Evolutionary conservation across 2,888 invertebrate genomes (phyloP).

Genomic region (Polylopha cassiicola): DNA sequence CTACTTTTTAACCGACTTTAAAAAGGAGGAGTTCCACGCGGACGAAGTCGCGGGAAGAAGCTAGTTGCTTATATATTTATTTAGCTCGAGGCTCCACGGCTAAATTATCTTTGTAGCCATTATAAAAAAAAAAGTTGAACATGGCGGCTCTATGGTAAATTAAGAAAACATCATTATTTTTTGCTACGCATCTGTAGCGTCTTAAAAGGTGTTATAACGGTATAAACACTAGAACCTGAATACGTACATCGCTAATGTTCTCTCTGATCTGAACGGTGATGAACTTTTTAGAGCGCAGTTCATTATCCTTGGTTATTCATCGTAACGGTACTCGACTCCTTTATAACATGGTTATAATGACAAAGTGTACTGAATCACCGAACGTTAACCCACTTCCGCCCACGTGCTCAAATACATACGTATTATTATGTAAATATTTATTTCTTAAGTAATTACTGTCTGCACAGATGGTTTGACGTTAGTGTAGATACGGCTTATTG

Average conservation of each 20-base stretch:
- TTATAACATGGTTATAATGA: slow-evolving; percentile 3
- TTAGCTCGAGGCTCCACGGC: no score
- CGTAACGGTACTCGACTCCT: slow-evolving; percentile 18
- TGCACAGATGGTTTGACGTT: no score
- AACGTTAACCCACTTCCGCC: slow-evolving; percentile 60
- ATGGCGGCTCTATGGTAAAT: no score
- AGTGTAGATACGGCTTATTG: no score
- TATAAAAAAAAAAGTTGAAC: no score
- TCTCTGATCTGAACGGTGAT: slow-evolving; percentile 9
- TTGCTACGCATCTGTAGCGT: no score
- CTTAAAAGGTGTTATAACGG: slow-evolving; percentile 6
- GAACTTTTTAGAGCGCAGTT: slow-evolving; percentile 19
- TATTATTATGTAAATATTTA: slow-evolving; percentile 12
- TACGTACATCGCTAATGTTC: slow-evolving; percentile 8
- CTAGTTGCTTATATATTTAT: no score
- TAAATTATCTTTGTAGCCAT: no score
- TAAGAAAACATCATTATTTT: no score
- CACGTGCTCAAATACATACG: slow-evolving; percentile 36
- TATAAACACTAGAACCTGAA: slow-evolving; percentile 2
- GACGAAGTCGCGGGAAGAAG: no score
- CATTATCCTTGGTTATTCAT: slow-evolving; percentile 13
- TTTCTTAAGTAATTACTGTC: slow-evolving; percentile 5
- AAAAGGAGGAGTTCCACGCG: no score
- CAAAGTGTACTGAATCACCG: slow-evolving; percentile 49
- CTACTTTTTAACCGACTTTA: no score